These are phyloP conservation scores for Epinephelus awoara DNA, from an alignment of 2,797 vertebrate species.

Conservation along the genomic window DNA sequence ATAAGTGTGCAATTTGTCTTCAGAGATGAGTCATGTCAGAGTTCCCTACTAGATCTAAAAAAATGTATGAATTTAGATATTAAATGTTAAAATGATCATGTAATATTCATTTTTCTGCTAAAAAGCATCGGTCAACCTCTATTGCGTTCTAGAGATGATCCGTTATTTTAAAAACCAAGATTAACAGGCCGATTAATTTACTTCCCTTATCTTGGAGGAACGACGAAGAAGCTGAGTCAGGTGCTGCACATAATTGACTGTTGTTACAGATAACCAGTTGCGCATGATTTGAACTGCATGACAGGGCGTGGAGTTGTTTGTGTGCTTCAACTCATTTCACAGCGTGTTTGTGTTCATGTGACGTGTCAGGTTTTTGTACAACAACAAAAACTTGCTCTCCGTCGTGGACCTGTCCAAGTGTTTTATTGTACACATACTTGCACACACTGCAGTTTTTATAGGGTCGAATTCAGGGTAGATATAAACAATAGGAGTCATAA, in stretches of 20 bases:
- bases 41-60: not conserved
- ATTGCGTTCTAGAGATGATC: too few species aligned
- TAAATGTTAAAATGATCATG: not conserved
- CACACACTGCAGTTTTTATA: constrained; percentile 3
- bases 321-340: constrained; percentile 12
- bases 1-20: not conserved
- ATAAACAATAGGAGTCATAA: constrained; percentile 38
- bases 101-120: not conserved
- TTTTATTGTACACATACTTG: constrained; percentile 6
- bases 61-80: not conserved
- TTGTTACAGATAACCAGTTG: constrained; percentile 6
- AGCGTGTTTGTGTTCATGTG: not conserved
- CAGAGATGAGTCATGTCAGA: not conserved
- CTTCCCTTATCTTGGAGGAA: not conserved
- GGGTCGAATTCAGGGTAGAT: constrained; percentile 6
- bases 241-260: not conserved
- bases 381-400: not conserved
- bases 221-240: constrained; percentile 8
- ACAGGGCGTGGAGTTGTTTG: not conserved
- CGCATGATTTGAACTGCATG: constrained; percentile 19
- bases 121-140: not conserved
- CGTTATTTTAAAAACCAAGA: constrained; percentile 4
- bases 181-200: not conserved
- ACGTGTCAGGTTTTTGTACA: not conserved
- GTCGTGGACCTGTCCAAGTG: constrained; percentile 9